phyloP scores from a whole-genome alignment of 2,113 vertebrate species.

The Corythornis cristatus region DNA sequence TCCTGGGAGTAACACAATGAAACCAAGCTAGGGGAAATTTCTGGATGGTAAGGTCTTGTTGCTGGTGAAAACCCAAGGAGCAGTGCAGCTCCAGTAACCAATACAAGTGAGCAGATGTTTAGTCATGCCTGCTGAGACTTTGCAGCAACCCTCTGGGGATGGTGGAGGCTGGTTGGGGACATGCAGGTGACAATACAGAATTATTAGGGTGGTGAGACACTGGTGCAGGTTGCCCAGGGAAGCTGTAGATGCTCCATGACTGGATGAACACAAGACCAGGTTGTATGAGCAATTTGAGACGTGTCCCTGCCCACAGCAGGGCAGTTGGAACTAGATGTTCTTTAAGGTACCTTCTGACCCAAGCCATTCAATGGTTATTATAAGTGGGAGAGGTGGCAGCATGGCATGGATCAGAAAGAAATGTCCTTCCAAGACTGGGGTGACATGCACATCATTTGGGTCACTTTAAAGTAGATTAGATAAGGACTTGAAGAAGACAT shows the following conservation, averaged over 20 bases:
- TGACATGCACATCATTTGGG: not conserved
- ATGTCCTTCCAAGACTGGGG: not conserved
- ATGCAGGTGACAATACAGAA: rapidly evolving
- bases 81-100: not conserved
- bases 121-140: not conserved
- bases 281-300: not conserved
- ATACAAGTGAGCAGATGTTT: not conserved
- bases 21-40: not conserved
- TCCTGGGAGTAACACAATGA: not conserved
- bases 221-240: too few species aligned
- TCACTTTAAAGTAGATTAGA: not conserved
- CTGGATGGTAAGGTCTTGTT: not conserved
- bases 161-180: not conserved
- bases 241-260: too few species aligned
- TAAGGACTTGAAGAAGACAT: not conserved
- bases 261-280: too few species aligned
- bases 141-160: not conserved
- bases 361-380: not conserved
- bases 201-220: not conserved
- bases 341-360: too few species aligned
- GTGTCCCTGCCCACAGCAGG: not conserved
- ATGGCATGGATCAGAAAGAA: not conserved
- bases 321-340: too few species aligned
- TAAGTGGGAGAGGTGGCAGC: not conserved
- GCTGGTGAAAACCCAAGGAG: not conserved